Base-by-base conservation (phyloP, 2,113 vertebrate genomes). In the Tychaedon coryphoeus region DNA sequence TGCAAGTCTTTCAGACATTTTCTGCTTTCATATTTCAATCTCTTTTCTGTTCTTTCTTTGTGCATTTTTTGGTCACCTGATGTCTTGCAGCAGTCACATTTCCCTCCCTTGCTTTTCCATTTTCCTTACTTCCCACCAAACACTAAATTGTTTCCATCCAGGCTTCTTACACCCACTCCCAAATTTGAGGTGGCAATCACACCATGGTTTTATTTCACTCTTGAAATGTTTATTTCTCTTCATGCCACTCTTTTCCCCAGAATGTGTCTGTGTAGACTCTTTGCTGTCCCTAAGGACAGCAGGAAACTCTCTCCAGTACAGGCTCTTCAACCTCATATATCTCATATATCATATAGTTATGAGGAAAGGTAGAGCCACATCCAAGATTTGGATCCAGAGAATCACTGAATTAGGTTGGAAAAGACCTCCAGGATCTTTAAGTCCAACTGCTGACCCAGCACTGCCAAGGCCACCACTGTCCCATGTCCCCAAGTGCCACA, bases 281-380 rank as follows among this genome's bases (percentile, higher is more conserved):
- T 20, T 65, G 8, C 43, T 48, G 36, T 38, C 36, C 31, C 57
- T 28, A 29, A 47, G 60, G 22, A 40, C 50, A 70, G 6, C 14
- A 31, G 47, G 38, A 26, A 64, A 38, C 36, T 40, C 7, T 3
- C 8, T 12, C 51, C 40, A 19, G 14, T 1, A 3, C 2, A 8
- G 25, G 17, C 5, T 67, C 9, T 34, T 26, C 51, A 36, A 3
- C 7, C 3, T 7, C n/a, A n/a, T n/a, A n/a, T n/a, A 0, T 12
- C 36, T 38, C 40, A n/a, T n/a, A n/a, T n/a, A n/a, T n/a, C n/a
- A n/a, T n/a, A n/a, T n/a, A 31, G 6, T 13, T 4, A 1, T 0
- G 1, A 62, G n/a, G 45, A 42, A 5, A 65, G 2, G 24, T 1
- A 61, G 10, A 83, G 12, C 19, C 12, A 9, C 8, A 8, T 20